These are phyloP conservation scores for Caretta caretta DNA, from an alignment of 2,113 vertebrate genomes.

Conservation along the genomic window DNA sequence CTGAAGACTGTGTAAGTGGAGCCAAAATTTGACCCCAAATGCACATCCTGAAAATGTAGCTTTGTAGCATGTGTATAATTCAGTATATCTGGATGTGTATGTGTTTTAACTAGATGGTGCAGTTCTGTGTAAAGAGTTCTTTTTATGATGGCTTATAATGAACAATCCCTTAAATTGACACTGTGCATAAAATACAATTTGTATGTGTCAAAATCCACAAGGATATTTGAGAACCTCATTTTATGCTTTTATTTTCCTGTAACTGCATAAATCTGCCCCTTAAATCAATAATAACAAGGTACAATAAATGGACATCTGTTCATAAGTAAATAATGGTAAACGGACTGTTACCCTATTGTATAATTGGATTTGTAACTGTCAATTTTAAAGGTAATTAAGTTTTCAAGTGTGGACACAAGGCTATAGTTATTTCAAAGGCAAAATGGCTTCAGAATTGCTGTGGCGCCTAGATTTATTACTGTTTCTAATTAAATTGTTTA, in stretches of 20 bases:
- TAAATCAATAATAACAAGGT: conserved; percentile 24
- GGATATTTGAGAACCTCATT: background rate
- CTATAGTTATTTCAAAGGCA: conserved; percentile 30
- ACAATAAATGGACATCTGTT: background rate
- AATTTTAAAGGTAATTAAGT: conserved; percentile 26
- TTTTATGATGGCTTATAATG: background rate
- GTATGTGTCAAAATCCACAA: background rate
- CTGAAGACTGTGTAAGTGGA: background rate
- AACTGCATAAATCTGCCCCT: background rate
- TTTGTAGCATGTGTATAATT: background rate
- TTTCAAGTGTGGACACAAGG: background rate
- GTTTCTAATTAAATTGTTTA: background rate
- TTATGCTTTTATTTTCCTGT: background rate
- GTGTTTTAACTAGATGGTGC: background rate
- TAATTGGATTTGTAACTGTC: conserved; percentile 31
- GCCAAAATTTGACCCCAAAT: background rate
- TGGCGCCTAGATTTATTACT: background rate
- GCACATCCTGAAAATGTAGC: fast-evolving
- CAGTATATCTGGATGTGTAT: background rate
- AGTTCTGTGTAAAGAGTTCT: background rate
- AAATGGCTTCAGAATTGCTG: background rate
- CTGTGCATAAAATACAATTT: background rate
- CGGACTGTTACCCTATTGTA: conserved; percentile 2
- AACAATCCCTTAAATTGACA: background rate
- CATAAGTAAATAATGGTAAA: conserved; percentile 35